These are phyloP conservation scores for Luehdorfia chinensis DNA, from an alignment of 1,140 invertebrate species.

Conservation along the genomic window DNA sequence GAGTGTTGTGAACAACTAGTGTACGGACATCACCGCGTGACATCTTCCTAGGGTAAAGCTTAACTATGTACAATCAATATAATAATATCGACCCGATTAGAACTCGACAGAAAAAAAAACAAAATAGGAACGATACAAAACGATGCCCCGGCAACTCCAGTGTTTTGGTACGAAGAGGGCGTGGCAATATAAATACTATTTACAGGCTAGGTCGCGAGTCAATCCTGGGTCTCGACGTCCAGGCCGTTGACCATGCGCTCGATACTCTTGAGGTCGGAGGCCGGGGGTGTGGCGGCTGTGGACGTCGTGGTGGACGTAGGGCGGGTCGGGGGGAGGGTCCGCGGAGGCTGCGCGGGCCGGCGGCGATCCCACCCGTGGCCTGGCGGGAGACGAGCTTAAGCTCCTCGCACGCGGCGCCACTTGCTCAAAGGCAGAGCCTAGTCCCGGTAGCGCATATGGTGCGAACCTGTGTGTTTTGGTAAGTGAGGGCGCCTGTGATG, in stretches of 20 bases:
- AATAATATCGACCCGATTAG: conserved; percentile 71
- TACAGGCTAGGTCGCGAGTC: conserved; percentile 59
- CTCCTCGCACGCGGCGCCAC: conserved; percentile 85
- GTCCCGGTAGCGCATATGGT: conserved; percentile 87
- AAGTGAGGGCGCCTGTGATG: conserved; percentile 45
- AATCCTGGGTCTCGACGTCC: conserved; percentile 83
- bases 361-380: conserved; percentile 78
- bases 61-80: conserved; percentile 69
- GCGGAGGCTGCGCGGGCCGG: conserved; percentile 74
- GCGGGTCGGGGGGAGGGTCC: conserved; percentile 73
- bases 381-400: conserved; percentile 82
- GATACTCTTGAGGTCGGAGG: conserved; percentile 94
- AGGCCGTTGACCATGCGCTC: conserved; percentile 98
- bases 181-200: conserved; percentile 69
- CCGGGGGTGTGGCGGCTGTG: conserved; percentile 53
- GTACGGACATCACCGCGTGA: too few relatives aligned
- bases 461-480: conserved; percentile 90
- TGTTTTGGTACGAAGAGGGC: conserved; percentile 28
- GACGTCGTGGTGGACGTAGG: conserved; percentile 47
- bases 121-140: conserved; percentile 77
- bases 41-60: conserved; percentile 58
- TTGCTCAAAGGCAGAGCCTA: conserved; percentile 89
- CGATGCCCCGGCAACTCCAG: conserved; percentile 36
- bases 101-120: conserved; percentile 70
- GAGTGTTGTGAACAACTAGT: not conserved